These are phyloP conservation scores for Hydrophis major DNA, from an alignment of 2,797 vertebrate genomes.

Conservation along the genomic window DNA sequence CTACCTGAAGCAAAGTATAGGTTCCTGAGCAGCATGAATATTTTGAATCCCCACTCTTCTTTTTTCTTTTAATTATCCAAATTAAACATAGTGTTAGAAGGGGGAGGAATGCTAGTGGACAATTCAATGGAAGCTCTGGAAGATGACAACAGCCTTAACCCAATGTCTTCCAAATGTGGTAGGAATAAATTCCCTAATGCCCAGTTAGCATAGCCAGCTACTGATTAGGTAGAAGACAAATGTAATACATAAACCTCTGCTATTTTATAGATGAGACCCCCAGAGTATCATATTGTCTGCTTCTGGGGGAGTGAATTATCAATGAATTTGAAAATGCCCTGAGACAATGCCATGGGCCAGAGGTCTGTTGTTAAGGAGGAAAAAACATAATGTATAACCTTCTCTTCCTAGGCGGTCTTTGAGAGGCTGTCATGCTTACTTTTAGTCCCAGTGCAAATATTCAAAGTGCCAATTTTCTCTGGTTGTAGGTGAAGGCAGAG, in stretches of 20 bases:
- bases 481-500: not conserved
- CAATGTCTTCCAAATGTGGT: not conserved
- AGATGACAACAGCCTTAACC: not conserved
- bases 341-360: not conserved
- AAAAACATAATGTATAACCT: not conserved
- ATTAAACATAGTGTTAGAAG: not conserved
- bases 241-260: not conserved
- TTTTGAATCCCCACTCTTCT: not conserved
- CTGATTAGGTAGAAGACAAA: not conserved
- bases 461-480: not conserved
- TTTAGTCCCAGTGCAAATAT: not conserved
- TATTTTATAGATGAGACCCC: not conserved
- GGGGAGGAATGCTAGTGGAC: not conserved
- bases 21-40: not conserved
- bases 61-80: not conserved
- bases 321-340: not conserved
- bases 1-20: not conserved
- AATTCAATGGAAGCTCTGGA: not conserved
- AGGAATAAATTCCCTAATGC: not conserved
- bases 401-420: not conserved
- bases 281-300: not conserved
- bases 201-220: not conserved
- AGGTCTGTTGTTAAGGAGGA: not conserved
- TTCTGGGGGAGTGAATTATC: not conserved
- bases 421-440: no score